Conservation (phyloP, 2,797 vertebrate species). For the Serranus cabrilla region DNA sequence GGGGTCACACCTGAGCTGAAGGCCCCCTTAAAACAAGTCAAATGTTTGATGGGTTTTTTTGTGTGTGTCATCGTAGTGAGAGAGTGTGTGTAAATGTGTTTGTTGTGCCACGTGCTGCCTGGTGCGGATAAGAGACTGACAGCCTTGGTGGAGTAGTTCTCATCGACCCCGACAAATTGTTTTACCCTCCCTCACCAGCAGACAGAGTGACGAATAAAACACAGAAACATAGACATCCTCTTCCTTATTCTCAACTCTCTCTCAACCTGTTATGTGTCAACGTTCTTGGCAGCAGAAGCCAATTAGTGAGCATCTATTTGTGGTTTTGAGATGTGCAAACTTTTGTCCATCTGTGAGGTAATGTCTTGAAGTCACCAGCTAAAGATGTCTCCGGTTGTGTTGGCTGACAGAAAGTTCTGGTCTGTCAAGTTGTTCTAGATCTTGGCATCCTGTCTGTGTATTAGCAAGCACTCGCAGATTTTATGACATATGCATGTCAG, state of each 20-base stretch:
- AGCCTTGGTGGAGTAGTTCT: not conserved
- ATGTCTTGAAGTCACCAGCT: not conserved
- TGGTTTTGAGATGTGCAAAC: slow-evolving; percentile 8
- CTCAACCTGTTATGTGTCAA: slow-evolving; percentile 21
- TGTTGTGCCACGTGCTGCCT: not conserved
- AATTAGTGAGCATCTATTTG: slow-evolving; percentile 26
- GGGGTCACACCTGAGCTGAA: slow-evolving; percentile 44
- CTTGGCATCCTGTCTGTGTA: too few relatives aligned
- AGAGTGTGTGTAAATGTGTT: slow-evolving; percentile 3
- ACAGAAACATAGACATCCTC: not conserved
- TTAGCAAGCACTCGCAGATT: too few relatives aligned
- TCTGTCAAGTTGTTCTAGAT: not conserved
- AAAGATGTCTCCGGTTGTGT: not conserved
- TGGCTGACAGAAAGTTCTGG: not conserved
- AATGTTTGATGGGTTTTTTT: slow-evolving; percentile 42
- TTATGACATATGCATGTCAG: too few relatives aligned
- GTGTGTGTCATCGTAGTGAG: slow-evolving; percentile 11
- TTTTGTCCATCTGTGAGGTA: slow-evolving; percentile 6
- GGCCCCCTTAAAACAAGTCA: not conserved
- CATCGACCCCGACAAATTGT: slow-evolving; percentile 19
- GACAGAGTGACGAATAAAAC: slow-evolving; percentile 5
- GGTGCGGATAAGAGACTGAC: slow-evolving; percentile 14
- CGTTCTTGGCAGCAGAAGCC: slow-evolving; percentile 31
- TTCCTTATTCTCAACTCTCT: slow-evolving; percentile 31
- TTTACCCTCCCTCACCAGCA: slow-evolving; percentile 1